These are phyloP conservation scores for Channallabes apus DNA, from an alignment of 2,797 vertebrate species.

Conservation along the genomic window DNA sequence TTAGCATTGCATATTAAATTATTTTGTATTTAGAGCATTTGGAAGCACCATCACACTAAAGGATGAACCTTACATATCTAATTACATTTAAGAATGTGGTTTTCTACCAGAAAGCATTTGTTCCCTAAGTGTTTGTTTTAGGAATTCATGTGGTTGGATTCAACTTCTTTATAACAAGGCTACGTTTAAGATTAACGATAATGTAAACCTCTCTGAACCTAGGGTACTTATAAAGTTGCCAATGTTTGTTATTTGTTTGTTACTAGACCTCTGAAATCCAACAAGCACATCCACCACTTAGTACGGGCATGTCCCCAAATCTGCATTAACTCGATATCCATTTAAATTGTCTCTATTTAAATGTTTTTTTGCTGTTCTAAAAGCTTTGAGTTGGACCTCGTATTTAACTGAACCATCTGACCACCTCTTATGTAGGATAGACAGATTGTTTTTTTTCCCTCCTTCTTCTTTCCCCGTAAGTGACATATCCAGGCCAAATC, in stretches of 20 bases:
- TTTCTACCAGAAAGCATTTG: neutral
- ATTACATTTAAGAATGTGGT: neutral
- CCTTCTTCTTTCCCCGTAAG: neutral
- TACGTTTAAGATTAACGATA: neutral
- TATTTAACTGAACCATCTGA: constrained; percentile 13
- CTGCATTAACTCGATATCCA: neutral
- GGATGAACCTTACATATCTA: neutral
- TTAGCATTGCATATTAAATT: neutral
- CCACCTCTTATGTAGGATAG: constrained; percentile 14
- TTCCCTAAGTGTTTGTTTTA: constrained; percentile 4
- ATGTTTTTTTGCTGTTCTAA: neutral
- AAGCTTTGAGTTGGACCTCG: neutral
- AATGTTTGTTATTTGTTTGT: constrained; percentile 39
- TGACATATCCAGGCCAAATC: neutral
- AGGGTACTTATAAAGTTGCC: constrained; percentile 3
- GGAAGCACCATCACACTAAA: neutral
- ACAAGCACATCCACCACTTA: constrained; percentile 8
- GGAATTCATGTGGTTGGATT: neutral
- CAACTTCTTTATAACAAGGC: neutral
- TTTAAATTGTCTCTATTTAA: neutral
- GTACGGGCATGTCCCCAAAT: neutral
- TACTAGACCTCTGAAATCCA: constrained; percentile 31
- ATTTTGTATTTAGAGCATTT: neutral
- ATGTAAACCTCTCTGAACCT: constrained; percentile 4
- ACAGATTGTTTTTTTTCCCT: constrained; percentile 38